These are phyloP conservation scores for Rhinogobio ventralis DNA, from an alignment of 2,797 vertebrate species.

Conservation along the genomic window DNA sequence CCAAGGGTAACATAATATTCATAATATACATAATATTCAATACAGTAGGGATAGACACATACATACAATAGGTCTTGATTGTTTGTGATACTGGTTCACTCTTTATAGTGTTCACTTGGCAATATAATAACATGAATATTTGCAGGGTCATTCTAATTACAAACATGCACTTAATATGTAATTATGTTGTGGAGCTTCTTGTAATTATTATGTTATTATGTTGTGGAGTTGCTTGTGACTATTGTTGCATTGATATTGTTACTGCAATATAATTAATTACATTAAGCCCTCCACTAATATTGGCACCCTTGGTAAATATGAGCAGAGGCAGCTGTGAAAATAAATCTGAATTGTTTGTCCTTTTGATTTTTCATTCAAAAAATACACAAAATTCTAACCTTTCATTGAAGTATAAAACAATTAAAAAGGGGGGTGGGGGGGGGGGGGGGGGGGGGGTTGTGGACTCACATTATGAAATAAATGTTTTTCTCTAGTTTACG, in stretches of 20 bases:
- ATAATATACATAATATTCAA: not conserved
- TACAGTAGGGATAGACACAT: not conserved
- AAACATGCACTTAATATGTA: conserved; percentile 23
- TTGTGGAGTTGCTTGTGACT: not conserved
- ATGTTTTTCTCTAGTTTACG: too few species aligned
- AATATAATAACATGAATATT: not conserved
- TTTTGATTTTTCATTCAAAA: too few species aligned
- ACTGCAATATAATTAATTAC: not conserved
- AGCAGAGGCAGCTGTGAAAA: too few species aligned
- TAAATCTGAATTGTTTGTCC: too few species aligned
- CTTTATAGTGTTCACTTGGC: not conserved
- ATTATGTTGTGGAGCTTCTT: not conserved
- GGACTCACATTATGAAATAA: too few species aligned
- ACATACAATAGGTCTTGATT: not conserved
- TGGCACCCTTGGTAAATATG: too few species aligned
- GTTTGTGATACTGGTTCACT: not conserved
- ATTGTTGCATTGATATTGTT: not conserved
- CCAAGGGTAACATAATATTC: not conserved
- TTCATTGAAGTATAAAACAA: too few species aligned
- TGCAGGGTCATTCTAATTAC: conserved; percentile 12
- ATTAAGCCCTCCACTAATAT: too few species aligned
- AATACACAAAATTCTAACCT: too few species aligned
- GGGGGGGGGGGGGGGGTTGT: too few species aligned
- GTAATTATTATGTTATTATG: conserved; percentile 9
- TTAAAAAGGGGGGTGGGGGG: too few species aligned